A percentile compares a stretch with the other conserved stretches of the same genome.
These are phyloP conservation scores for Callipepla californica DNA, from an alignment of 2,113 vertebrate species.

Conservation along the genomic window DNA sequence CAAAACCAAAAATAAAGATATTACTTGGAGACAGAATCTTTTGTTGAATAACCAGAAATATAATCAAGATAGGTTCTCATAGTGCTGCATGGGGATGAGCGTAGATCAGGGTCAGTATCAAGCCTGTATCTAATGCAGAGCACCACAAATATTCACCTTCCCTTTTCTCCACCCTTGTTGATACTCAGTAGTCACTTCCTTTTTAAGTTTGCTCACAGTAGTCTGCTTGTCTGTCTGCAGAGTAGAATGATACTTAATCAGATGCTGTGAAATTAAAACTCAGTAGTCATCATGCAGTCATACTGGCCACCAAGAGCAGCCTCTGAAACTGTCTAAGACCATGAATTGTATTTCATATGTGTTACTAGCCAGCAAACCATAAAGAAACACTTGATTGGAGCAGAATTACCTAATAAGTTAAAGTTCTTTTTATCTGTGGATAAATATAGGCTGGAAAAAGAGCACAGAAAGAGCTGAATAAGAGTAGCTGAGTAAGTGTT, in stretches of 20 bases:
- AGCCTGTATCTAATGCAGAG: not conserved
- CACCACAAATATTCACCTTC: no score
- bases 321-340: not conserved
- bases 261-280: not conserved
- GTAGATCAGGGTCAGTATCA: not conserved
- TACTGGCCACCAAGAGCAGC: not conserved
- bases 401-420: not conserved
- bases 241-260: fast-evolving
- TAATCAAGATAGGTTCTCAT: not conserved
- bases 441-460: no score
- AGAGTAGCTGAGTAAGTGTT: no score
- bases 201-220: not conserved
- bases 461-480: no score
- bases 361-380: not conserved
- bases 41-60: no score
- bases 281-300: fast-evolving
- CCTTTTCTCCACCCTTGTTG: not conserved
- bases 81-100: not conserved
- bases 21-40: no score
- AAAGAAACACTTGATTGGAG: not conserved
- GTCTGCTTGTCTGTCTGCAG: not conserved
- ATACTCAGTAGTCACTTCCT: not conserved
- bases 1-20: no score
- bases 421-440: not conserved
- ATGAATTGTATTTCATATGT: not conserved